phyloP scores from a whole-genome alignment of 2,113 vertebrate species.

The Aegotheles bennettii region DNA sequence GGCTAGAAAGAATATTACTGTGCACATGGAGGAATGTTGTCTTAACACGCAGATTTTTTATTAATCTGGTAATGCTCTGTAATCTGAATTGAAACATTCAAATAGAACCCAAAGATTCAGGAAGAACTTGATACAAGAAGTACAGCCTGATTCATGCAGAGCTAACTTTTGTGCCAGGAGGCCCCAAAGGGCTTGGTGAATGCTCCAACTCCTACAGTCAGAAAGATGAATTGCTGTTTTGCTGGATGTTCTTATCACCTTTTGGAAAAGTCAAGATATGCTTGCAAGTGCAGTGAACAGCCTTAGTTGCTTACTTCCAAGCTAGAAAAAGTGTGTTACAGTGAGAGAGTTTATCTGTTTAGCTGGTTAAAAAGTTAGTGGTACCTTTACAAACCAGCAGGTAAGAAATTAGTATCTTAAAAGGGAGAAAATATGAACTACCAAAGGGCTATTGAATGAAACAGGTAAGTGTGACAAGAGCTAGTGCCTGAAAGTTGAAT shows the following conservation, averaged over 20 bases:
- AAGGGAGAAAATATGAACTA: not conserved
- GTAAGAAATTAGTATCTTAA: not conserved
- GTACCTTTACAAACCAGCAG: not conserved
- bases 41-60: not conserved
- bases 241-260: not conserved
- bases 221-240: not conserved
- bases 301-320: not conserved
- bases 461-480: not conserved
- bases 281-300: not conserved
- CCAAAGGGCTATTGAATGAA: not conserved
- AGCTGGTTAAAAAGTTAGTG: not conserved
- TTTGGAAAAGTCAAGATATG: not conserved
- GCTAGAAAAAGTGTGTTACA: not conserved
- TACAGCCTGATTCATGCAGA: not conserved
- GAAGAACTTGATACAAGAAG: not conserved
- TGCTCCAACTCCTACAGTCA: not conserved
- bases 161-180: not conserved
- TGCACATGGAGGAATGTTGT: not conserved
- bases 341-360: not conserved
- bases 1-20: not conserved
- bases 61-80: not conserved
- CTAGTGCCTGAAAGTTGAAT: not conserved
- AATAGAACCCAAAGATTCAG: not conserved
- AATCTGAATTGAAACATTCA: not conserved
- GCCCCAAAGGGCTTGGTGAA: accelerated